Evolutionary conservation across 2,888 invertebrate species (phyloP).

Genomic region (Hydrotaea diabolus): DNA sequence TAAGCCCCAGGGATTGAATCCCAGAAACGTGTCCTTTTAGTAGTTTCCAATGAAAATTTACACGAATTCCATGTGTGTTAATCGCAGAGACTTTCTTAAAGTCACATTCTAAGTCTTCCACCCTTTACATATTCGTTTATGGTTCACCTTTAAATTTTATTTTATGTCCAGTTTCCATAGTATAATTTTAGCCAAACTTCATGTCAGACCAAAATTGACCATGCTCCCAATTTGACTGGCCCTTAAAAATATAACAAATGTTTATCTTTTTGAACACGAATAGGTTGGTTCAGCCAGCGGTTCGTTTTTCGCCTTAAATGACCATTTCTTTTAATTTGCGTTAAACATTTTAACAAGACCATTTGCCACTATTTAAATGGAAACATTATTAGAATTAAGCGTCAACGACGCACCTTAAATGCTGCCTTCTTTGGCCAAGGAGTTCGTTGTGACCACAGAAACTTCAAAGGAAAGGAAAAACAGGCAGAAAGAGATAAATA

Average conservation of each 20-base stretch:
- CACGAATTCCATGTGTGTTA: too few species aligned
- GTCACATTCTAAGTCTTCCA: too few species aligned
- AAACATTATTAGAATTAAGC: neutral
- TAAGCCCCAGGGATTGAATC: too few species aligned
- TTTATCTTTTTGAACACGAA: neutral
- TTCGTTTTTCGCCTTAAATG: neutral
- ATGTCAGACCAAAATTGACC: conserved; percentile 2
- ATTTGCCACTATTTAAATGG: conserved; percentile 10
- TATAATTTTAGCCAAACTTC: neutral
- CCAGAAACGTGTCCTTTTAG: too few species aligned
- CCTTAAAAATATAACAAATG: neutral
- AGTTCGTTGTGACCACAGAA: neutral
- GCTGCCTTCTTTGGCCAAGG: neutral
- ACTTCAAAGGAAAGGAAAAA: neutral
- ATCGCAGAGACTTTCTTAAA: too few species aligned
- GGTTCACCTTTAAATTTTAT: too few species aligned
- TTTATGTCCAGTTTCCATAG: too few species aligned
- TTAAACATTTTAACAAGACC: conserved; percentile 5
- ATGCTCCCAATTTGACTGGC: neutral
- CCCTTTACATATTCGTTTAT: too few species aligned
- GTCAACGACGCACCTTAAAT: neutral
- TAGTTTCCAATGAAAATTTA: too few species aligned
- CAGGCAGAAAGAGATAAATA: conserved; percentile 5
- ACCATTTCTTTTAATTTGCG: conserved; percentile 1
- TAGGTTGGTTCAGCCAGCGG: neutral